Evolutionary conservation across 2,888 invertebrate genomes (phyloP), one percentile per base, ranked within the genome.

Genomic region (Tipula lateralis): DNA sequence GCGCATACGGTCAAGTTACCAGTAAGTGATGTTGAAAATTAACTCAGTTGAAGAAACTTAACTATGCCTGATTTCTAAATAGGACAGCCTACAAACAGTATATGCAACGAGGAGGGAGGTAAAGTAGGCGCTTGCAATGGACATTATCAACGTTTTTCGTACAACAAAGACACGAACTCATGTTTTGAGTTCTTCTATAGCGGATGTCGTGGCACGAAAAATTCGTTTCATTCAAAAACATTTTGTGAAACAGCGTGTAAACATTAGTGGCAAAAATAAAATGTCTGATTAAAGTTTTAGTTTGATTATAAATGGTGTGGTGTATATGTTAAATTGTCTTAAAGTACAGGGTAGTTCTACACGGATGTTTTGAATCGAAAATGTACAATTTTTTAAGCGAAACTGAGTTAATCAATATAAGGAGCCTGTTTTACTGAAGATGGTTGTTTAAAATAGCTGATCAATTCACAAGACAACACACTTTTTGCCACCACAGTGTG

Each of bases 141-240:
- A n/a, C 16, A 16, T 29, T 1, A 30, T 9, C n/a, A 13, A 4
- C 29, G 82, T 82, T 82, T 30, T 5, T 82, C 82, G 13, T 82
- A 82, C 82, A 82, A 82, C n/a, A 82, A 9, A 12, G 86, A 87
- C 9, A 87, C 87, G 1, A 88, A 89, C 32, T 82, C 85, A 13
- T 89, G 89, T 82, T 87, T 88, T 82, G 85, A 85, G 24, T 89
- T 89, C 84, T 87, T 86, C 29, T 89, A 87, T 85, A 89, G 90
- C 1, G 89, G 89, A 39, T 89, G 89, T 83, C 86, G 85, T 2
- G 89, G 89, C 50, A 89, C 89, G 83, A 88, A 87, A 30, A 89
- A 89, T 85, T 87, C 87, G 24, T 89, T 88, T 86, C 88, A 88
- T 0, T 87, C 88, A 39, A 85, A 86, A n/a, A 86, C 87, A 85